Evolutionary conservation across 1,140 invertebrate genomes (phyloP), one percentile per base, ranked within the genome.

Genomic region (Brevipalpus yothersi): DNA sequence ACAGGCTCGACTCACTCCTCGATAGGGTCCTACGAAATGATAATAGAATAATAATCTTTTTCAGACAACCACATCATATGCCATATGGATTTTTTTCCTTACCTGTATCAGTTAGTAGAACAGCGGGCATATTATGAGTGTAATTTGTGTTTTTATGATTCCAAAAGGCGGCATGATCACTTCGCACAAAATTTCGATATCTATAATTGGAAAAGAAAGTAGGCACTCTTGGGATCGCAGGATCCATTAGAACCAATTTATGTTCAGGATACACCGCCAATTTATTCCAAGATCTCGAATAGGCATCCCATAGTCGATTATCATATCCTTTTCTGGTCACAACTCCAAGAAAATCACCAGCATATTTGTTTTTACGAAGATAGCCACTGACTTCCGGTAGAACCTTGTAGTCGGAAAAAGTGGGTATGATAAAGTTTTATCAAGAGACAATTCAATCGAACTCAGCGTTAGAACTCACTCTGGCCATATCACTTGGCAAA

Each of bases 41-140:
- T 41, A 55, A 31, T 40, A 39, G 53, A 39, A 13, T 7, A 3
- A 55, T 15, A 47, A 47, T 47, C 2, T 55, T 40, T 13, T 31
- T 55, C 3, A 31, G 13, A 13, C 42, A 45, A 45, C 10, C n/a
- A 15, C 10, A 45, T 45, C 9, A 19, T 51, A 19, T 17, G 2
- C 9, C 8, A 8, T 51, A 51, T n/a, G n/a, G n/a, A 45, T 15
- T 2, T 0, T 17, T 2, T 19, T 0, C 12, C 17, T 64, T 45
- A 71, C 69, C 71, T 58, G 70, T 74, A 59, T 74, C 72, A 8
- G 72, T 73, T 17, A 74, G 59, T 9, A 74, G 67, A n/a, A 74
- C 65, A 12, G 72, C 71, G n/a, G 65, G 68, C 10, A 71, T 60
- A 4, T 67, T 64, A 19, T 59, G 43, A 15, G 54, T 45, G n/a